phyloP scores from a whole-genome alignment of 2,797 vertebrate species.

The Megaceryle alcyon region DNA sequence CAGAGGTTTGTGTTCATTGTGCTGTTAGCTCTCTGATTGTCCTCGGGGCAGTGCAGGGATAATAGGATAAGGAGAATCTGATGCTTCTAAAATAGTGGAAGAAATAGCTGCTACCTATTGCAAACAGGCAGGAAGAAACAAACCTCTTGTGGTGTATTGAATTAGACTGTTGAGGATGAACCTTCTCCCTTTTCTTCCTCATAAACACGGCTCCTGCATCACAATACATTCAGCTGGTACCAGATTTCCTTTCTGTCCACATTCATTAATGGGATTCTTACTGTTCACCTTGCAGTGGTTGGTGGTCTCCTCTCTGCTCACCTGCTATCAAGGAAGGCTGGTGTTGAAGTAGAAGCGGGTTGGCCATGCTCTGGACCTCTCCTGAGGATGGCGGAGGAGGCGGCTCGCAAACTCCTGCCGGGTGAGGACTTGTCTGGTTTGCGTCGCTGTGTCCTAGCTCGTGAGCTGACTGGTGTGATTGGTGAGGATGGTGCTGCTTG shows the following conservation, averaged over 20 bases:
- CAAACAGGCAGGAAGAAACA: neutral
- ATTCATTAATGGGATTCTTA: neutral
- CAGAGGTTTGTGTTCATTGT: neutral
- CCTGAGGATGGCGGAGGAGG: slow-evolving; percentile 94
- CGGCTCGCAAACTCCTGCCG: slow-evolving; percentile 93
- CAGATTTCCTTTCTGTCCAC: neutral
- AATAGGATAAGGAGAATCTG: neutral
- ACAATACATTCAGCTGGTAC: neutral
- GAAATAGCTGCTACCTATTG: neutral
- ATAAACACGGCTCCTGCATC: neutral
- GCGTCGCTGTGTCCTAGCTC: neutral
- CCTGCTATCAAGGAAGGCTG: slow-evolving; percentile 86
- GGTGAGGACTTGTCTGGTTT: slow-evolving; percentile 75
- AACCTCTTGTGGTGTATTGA: neutral
- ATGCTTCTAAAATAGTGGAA: neutral
- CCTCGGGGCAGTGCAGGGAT: neutral
- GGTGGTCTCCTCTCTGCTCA: slow-evolving; percentile 90
- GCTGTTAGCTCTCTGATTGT: neutral
- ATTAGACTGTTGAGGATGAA: neutral
- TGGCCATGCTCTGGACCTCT: slow-evolving; percentile 96
- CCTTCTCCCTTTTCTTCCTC: neutral
- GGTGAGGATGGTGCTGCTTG: neutral
- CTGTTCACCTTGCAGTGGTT: slow-evolving; percentile 79
- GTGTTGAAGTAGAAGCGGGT: slow-evolving; percentile 88
- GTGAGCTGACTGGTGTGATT: neutral